Evolutionary conservation across 2,888 invertebrate genomes (phyloP), one percentile per base, ranked within the genome.

Genomic region (Sminthurides aquaticus): DNA sequence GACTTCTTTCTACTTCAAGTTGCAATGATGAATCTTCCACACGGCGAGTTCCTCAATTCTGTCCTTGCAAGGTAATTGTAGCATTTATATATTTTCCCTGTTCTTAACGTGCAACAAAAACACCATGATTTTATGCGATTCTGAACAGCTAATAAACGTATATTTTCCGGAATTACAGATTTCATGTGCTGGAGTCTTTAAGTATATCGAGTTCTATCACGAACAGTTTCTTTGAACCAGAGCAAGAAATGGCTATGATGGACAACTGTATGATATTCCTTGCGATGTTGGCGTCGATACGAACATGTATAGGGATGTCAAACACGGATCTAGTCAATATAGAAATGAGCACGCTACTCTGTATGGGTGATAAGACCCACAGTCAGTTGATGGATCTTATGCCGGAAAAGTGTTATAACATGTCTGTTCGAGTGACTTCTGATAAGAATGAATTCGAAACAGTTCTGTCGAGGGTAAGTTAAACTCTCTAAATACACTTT

Each of bases 1-100:
- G 98, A 98, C 81, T 83, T 98, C 71, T 97, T 91, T 81, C 86
- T 97, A 76, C 82, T 97, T 74, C 97, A 98, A 84, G 86, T 96
- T 60, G 72, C 71, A 34, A 71, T 73, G 70, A 73, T 71, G 24
- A 88, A 90, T 77, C 82, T 96, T 67, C 89, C 90, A 62, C 86
- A 92, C 0, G 90, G 92, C 76, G 85, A 87, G 75, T 95, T 90
- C 77, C 80, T 97, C 49, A 86, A 88, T 73, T 90, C 90, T 76
- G 87, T 94, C 43, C 86, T 97, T 67, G 91, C 96, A 76, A 88
- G 91, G 87, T 91, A 78, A 82, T 82, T 80, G 52, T 62, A 24
- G 22, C 22, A 18, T 20, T 20, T 15, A 52, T 25, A 61, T 54
- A 29, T 29, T 60, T 49, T 43, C 15, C 49, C 8, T 28, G 11